Conservation (phyloP, 2,797 vertebrate genomes). For the Enoplosus armatus region DNA sequence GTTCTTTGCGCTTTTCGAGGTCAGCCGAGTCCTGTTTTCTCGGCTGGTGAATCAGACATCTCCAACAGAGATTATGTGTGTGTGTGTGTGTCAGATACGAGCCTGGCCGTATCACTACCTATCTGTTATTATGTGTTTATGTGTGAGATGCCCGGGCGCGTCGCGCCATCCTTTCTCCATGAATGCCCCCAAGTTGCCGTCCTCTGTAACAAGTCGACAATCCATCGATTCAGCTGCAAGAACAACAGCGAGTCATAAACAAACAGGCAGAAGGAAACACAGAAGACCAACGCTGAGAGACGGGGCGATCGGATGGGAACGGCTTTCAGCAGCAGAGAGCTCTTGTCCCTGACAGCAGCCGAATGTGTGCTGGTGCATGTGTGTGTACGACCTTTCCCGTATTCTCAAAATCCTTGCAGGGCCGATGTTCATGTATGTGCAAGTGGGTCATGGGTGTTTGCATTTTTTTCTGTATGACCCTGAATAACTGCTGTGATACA, state of each 20-base stretch:
- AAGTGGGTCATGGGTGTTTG: conserved; percentile 42
- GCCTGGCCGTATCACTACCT: neutral
- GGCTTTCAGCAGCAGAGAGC: conserved; percentile 22
- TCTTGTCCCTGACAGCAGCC: conserved; percentile 23
- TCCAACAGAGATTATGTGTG: conserved; percentile 1
- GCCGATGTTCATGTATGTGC: conserved; percentile 13
- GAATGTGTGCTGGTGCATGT: conserved; percentile 9
- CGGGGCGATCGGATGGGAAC: conserved; percentile 29
- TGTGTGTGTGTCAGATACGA: neutral
- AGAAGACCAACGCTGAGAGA: conserved; percentile 50
- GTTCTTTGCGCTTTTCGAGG: conserved; percentile 55
- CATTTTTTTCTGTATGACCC: conserved; percentile 19
- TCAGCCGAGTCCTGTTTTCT: conserved; percentile 52
- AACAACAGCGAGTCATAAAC: conserved; percentile 51
- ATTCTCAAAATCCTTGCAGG: conserved; percentile 20
- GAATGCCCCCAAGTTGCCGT: conserved; percentile 42
- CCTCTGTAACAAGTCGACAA: conserved; percentile 61
- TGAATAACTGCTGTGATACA: conserved; percentile 34
- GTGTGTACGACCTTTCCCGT: conserved; percentile 28
- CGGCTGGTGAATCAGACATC: conserved; percentile 38
- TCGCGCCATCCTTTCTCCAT: conserved; percentile 30
- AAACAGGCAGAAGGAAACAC: conserved; percentile 58
- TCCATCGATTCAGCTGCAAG: conserved; percentile 59
- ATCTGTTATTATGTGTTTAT: conserved; percentile 20
- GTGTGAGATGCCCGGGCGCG: conserved; percentile 15